Conservation (phyloP, 2,113 vertebrate genomes). For the Sitta europaea region DNA sequence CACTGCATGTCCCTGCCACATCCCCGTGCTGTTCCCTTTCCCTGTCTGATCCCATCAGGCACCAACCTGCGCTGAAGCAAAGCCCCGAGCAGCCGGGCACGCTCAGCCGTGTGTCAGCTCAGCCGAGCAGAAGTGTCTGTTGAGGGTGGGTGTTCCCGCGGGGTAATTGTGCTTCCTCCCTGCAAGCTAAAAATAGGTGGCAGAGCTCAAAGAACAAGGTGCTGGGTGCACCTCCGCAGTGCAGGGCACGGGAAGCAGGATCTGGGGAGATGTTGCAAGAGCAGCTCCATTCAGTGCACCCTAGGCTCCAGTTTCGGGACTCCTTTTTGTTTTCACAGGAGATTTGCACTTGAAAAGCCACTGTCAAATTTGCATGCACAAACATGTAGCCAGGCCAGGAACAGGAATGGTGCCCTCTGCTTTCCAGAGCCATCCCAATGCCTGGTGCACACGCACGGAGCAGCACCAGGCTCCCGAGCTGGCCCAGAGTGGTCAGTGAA, state of each 20-base stretch:
- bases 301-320: neutral
- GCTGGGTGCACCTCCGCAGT: neutral
- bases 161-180: neutral
- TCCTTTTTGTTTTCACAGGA: neutral
- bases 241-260: neutral
- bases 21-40: neutral
- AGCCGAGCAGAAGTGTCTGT: neutral
- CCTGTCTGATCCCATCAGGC: neutral
- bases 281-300: neutral
- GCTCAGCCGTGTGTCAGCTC: neutral
- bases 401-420: neutral
- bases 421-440: neutral
- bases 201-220: neutral
- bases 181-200: neutral
- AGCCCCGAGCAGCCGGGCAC: neutral
- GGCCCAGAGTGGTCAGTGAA: accelerated
- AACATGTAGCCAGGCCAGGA: neutral
- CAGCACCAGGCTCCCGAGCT: neutral
- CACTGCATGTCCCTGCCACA: neutral
- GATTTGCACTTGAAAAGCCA: constrained; percentile 57
- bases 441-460: neutral
- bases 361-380: constrained; percentile 2
- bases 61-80: accelerated
- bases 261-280: neutral
- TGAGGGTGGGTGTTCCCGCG: neutral